Evolutionary conservation across 2,888 invertebrate genomes (phyloP).

Genomic region (Agrotis puta): DNA sequence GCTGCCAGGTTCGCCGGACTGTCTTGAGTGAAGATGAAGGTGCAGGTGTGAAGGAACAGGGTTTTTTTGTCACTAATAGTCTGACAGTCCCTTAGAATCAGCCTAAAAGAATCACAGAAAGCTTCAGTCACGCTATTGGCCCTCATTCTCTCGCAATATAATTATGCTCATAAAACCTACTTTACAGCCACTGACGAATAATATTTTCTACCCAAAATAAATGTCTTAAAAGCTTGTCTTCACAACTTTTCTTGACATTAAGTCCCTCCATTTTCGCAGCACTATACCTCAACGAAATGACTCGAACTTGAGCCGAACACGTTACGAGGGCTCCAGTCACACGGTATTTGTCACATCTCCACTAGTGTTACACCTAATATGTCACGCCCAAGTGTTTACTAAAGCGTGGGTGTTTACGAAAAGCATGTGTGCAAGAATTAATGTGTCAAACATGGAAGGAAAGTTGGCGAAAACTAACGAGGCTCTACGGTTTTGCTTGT

Average conservation of each 20-base stretch:
- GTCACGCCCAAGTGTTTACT: conserved; percentile 32
- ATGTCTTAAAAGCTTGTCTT: not conserved
- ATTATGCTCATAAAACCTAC: too few relatives aligned
- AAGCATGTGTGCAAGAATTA: conserved; percentile 24
- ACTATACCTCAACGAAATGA: not conserved
- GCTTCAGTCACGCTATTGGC: too few relatives aligned
- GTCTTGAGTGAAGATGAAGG: too few relatives aligned
- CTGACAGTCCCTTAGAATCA: too few relatives aligned
- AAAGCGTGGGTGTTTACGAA: not conserved
- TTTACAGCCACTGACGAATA: too few relatives aligned
- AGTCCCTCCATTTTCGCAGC: not conserved
- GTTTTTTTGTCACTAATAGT: too few relatives aligned
- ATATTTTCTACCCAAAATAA: too few relatives aligned
- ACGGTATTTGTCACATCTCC: conserved; percentile 34
- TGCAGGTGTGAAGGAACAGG: too few relatives aligned
- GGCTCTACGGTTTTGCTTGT: not conserved
- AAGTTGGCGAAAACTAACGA: conserved; percentile 13
- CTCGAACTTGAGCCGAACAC: conserved; percentile 23
- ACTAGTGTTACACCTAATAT: conserved; percentile 18
- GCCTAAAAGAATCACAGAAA: too few relatives aligned
- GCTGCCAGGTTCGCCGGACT: too few relatives aligned
- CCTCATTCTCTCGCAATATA: too few relatives aligned
- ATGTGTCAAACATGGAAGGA: conserved; percentile 12
- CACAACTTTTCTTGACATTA: not conserved
- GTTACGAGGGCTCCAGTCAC: conserved; percentile 13